These are phyloP conservation scores for Platichthys flesus DNA, from an alignment of 2,113 vertebrate species.

Conservation along the genomic window DNA sequence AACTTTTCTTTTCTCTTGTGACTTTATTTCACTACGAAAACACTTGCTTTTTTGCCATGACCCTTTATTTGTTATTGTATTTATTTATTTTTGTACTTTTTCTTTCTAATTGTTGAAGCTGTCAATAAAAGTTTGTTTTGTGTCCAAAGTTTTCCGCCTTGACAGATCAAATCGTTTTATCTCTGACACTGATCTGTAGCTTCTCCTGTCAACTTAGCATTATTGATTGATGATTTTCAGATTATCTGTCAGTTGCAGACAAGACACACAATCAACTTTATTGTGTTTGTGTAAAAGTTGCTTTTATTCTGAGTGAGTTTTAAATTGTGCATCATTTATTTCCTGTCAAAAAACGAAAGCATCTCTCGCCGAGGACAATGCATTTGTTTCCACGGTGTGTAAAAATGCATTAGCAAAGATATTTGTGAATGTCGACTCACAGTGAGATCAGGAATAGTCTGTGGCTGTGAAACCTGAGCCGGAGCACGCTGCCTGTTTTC, in stretches of 20 bases:
- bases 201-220: too few relatives aligned
- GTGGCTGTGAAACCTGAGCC: conserved; percentile 46
- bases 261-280: background rate
- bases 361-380: background rate
- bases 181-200: background rate
- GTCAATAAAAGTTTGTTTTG: conserved; percentile 23
- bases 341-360: background rate
- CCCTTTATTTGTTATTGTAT: conserved; percentile 1
- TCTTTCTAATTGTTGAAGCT: conserved; percentile 3
- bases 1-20: background rate
- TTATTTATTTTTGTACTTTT: conserved; percentile 37
- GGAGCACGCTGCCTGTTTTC: conserved; percentile 16
- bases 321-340: background rate
- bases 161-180: background rate
- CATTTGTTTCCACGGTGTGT: background rate
- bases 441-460: conserved; percentile 42
- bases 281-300: background rate
- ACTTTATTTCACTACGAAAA: background rate
- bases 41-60: background rate
- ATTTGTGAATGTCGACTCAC: background rate
- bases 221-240: too few relatives aligned
- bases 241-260: background rate
- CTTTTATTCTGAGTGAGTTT: too few relatives aligned
- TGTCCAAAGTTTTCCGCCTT: background rate
- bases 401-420: background rate